Percentiles rank a stretch among this genome's conserved stretches.
phyloP scores from a whole-genome alignment of 2,113 vertebrate species.

The Microtus pennsylvanicus region DNA sequence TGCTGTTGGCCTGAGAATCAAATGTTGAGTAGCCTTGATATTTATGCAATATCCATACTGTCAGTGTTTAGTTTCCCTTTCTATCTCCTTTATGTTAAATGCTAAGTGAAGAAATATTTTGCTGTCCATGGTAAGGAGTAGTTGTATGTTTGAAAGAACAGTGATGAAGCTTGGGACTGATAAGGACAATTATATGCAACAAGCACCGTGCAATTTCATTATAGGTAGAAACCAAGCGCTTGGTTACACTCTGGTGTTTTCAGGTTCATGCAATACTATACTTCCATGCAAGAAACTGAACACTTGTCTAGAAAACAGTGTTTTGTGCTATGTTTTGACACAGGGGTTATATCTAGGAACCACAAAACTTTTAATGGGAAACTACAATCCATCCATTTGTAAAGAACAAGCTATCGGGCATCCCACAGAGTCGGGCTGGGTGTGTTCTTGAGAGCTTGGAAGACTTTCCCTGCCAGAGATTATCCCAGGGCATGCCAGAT shows the following conservation, averaged over 20 bases:
- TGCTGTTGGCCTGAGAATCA: neutral
- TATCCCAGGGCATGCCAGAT: neutral
- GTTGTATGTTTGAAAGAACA: neutral
- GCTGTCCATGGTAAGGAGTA: neutral
- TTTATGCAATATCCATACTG: neutral
- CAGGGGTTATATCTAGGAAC: conserved; percentile 10
- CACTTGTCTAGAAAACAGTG: neutral
- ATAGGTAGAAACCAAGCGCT: neutral
- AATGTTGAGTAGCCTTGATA: neutral
- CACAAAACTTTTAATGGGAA: conserved; percentile 58
- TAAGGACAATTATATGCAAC: conserved; percentile 30
- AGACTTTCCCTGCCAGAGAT: conserved; percentile 47
- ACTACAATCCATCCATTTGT: conserved; percentile 52
- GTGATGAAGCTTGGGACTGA: conserved; percentile 27
- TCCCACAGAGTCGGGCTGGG: conserved; percentile 19
- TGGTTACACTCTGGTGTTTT: neutral
- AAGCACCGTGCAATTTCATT: conserved; percentile 28
- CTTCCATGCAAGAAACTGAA: neutral
- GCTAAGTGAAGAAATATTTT: neutral
- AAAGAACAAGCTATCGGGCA: conserved; percentile 19
- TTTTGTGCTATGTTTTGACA: conserved; percentile 65
- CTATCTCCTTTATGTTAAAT: neutral
- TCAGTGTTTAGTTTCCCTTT: neutral
- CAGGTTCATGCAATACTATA: neutral
- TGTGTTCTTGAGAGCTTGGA: conserved; percentile 40